phyloP scores from a whole-genome alignment of 30 jellyfish, hydroid and myxozoan genomes.

The Pelagia noctiluca region DNA sequence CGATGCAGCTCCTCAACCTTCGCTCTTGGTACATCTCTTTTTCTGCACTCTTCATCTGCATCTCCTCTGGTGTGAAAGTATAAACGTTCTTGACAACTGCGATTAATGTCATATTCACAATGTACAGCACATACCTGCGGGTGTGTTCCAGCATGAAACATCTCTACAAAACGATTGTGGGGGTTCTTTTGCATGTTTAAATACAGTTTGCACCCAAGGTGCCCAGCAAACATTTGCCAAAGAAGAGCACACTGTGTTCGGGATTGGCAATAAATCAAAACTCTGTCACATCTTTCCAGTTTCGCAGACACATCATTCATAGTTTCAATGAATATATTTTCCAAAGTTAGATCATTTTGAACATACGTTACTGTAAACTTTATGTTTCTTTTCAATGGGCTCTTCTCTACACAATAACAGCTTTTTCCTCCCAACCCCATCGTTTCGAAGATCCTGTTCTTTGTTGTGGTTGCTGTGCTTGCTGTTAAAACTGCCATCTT shows the following conservation, averaged over 20 bases:
- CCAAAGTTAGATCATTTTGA: slow-evolving; percentile 29
- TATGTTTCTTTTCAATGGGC: slow-evolving; percentile 43
- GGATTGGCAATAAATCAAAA: slow-evolving; percentile 14
- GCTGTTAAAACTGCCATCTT: slow-evolving; percentile 61
- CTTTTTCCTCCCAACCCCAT: slow-evolving; percentile 29
- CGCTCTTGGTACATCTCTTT: slow-evolving; percentile 49
- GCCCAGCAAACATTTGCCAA: slow-evolving; percentile 51
- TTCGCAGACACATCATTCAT: slow-evolving; percentile 21
- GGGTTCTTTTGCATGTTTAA: slow-evolving; percentile 40
- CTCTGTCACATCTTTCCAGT: slow-evolving; percentile 23
- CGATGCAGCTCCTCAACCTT: slow-evolving; percentile 27
- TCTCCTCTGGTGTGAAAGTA: neutral
- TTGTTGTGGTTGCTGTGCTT: slow-evolving; percentile 46
- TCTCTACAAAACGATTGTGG: slow-evolving; percentile 49
- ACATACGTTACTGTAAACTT: slow-evolving; percentile 9
- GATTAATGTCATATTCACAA: slow-evolving; percentile 29
- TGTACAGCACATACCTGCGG: slow-evolving; percentile 6
- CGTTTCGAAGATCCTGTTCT: slow-evolving; percentile 53
- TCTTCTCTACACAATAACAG: slow-evolving; percentile 46
- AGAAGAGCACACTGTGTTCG: slow-evolving; percentile 60
- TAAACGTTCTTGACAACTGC: slow-evolving; percentile 28
- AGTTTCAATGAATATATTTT: slow-evolving; percentile 22
- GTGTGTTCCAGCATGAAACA: slow-evolving; percentile 64
- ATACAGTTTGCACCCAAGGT: slow-evolving; percentile 47
- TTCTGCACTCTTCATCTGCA: slow-evolving; percentile 31